Base-by-base conservation (phyloP, 2,113 vertebrate species). In the Hiodon alosoides region DNA sequence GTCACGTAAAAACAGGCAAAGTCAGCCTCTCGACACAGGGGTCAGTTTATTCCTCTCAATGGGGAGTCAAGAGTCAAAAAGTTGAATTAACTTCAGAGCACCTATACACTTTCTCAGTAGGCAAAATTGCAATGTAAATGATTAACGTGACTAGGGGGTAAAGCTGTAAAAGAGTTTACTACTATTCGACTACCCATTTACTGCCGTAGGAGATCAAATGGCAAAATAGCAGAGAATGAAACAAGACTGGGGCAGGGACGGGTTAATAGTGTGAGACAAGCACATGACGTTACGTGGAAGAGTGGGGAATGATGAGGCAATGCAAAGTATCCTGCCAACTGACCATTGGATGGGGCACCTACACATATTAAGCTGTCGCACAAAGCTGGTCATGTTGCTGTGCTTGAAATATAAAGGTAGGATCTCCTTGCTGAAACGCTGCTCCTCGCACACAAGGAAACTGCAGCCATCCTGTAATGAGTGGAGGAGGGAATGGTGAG, bases 321-420 rank as follows among this genome's bases (percentile, higher is more conserved):
- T 13, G 3, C 2, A 50, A 48, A 47, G 58, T 13, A 8, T 16
- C 14, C 2, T 16, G 60, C 2, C 13, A 16, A 3, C 8, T 9
- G 13, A 10, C 2, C 47, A 3, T 17, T 13, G 5, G 9, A 4
- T 47, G 53, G 7, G 57, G 14, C 7, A 77, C 83, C 4, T 61
- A 82, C 79, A 81, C 83, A 84, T 81, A 73, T 84, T 82, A 47
- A 84, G 83, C 73, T 84, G 81, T 4, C 76, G 71, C 17, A 84
- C 69, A 64, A 82, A 84, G 74, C 83, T 82, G 72, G 79, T 73
- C 81, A 82, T 82, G 70, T 84, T 84, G 50, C 77, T 77, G 64
- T 84, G 81, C 52, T 81, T 81, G 72, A 80, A 84, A 68, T 81
- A 82, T 5, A 82, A 72, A 0, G 83, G 81, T 2, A 84, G 78